These are phyloP conservation scores for Ageneiosus marmoratus DNA, from an alignment of 2,113 vertebrate genomes.

Conservation along the genomic window DNA sequence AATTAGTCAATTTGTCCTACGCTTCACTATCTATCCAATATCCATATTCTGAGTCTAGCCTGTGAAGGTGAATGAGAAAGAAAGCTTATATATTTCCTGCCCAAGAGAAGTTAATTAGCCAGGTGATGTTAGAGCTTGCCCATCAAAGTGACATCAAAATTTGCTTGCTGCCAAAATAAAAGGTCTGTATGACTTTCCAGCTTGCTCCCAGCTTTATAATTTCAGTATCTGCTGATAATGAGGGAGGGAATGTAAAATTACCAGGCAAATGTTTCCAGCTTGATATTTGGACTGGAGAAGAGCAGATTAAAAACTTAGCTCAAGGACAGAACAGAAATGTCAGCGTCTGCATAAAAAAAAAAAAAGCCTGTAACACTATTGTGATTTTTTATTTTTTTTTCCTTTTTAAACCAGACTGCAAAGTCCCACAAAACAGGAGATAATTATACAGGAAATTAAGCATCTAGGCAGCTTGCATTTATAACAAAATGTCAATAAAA, in stretches of 20 bases:
- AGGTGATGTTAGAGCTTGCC: conserved; percentile 1
- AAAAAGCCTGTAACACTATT: not conserved
- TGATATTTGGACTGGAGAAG: conserved; percentile 29
- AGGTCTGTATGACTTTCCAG: not conserved
- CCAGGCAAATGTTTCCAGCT: conserved; percentile 8
- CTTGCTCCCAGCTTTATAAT: not conserved
- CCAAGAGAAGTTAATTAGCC: not conserved
- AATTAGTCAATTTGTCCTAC: not conserved
- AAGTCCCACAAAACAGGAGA: not conserved
- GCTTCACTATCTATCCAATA: not conserved
- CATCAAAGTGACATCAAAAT: not conserved
- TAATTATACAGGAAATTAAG: conserved; percentile 6
- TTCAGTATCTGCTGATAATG: conserved; percentile 2
- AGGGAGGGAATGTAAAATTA: conserved; percentile 18
- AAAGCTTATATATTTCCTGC: not conserved
- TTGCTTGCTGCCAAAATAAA: conserved; percentile 24
- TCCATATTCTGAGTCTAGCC: not conserved
- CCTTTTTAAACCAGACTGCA: not conserved
- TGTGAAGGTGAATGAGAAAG: not conserved
- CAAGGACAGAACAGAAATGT: conserved; percentile 25
- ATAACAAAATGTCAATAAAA: conserved; percentile 17
- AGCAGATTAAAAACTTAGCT: conserved; percentile 34
- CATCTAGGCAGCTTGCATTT: not conserved
- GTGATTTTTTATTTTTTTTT: not conserved
- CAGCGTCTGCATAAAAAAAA: not conserved